Evolutionary conservation across 2,888 invertebrate species (phyloP).

Genomic region (Eudemis profundana): DNA sequence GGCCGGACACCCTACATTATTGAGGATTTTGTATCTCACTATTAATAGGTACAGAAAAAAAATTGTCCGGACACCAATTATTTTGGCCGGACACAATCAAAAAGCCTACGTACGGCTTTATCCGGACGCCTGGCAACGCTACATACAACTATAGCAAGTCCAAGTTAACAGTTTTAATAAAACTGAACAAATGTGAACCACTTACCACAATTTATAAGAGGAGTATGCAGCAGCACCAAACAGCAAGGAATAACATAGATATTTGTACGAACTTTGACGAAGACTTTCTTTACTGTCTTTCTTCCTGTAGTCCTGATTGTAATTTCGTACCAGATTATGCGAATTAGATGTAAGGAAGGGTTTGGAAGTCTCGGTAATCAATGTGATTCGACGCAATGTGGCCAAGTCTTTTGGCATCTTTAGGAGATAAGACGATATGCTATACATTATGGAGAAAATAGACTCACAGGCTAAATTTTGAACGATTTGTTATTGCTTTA

Average conservation of each 20-base stretch:
- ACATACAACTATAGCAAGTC: too few relatives aligned
- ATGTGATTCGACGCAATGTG: slow-evolving; percentile 56
- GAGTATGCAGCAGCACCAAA: slow-evolving; percentile 67
- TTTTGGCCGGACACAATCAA: too few relatives aligned
- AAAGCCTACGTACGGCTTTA: too few relatives aligned
- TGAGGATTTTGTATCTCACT: too few relatives aligned
- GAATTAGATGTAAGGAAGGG: slow-evolving; percentile 49
- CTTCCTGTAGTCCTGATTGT: slow-evolving; percentile 49
- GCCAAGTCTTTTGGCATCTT: slow-evolving; percentile 60
- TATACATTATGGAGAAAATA: slow-evolving; percentile 56
- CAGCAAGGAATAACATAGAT: slow-evolving; percentile 66
- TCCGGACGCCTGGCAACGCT: too few relatives aligned
- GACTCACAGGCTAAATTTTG: slow-evolving; percentile 24
- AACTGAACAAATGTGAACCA: too few relatives aligned
- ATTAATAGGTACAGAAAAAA: too few relatives aligned
- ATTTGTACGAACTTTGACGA: slow-evolving; percentile 57
- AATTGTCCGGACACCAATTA: too few relatives aligned
- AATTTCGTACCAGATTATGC: slow-evolving; percentile 54
- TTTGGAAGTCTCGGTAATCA: slow-evolving; percentile 52
- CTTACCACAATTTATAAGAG: slow-evolving; percentile 73
- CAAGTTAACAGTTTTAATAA: too few relatives aligned
- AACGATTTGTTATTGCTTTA: neutral
- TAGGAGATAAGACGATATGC: slow-evolving; percentile 57
- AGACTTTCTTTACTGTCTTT: slow-evolving; percentile 49
- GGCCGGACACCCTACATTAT: too few relatives aligned